A percentile compares a stretch with the other conserved stretches of the same genome.
Evolutionary conservation across 2,113 vertebrate species (phyloP).

Genomic region (Callocephalon fimbriatum): DNA sequence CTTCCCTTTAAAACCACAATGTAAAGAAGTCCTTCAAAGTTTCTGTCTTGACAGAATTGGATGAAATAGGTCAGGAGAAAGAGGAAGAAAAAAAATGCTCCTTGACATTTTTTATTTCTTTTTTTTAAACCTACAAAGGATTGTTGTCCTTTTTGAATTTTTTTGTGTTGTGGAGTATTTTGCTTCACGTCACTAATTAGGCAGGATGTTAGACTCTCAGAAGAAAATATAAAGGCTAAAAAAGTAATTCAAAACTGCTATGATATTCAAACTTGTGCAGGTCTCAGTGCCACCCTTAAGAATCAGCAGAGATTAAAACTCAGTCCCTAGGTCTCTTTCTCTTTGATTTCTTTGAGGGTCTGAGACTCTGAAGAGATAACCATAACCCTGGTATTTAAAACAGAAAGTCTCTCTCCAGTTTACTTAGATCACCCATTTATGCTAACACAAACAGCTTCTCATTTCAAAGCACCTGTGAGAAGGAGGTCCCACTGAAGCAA

Average conservation of each 20-base stretch:
- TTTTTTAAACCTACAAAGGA: not conserved
- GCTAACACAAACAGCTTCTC: not conserved
- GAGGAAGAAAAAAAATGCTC: not conserved
- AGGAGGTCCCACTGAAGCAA: not conserved
- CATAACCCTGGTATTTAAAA: not conserved
- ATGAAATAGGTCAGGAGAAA: slow-evolving; percentile 27
- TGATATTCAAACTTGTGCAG: accelerated
- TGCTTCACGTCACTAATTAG: not conserved
- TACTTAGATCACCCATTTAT: not conserved
- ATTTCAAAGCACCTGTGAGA: not conserved
- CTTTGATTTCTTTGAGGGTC: not conserved
- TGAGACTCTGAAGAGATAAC: not conserved
- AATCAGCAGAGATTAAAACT: not conserved
- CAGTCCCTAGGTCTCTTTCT: not conserved
- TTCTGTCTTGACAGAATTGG: not conserved
- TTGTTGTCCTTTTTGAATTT: not conserved
- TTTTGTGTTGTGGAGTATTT: not conserved
- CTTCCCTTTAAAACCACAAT: not conserved
- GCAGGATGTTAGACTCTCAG: not conserved
- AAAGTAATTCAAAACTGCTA: not conserved
- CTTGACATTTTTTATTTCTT: not conserved
- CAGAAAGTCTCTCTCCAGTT: not conserved
- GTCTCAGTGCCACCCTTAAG: not conserved
- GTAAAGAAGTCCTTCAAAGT: not conserved
- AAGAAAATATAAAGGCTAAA: not conserved